Base-by-base conservation (phyloP, 92 coral and sea anemone genomes). In the Actinernus sp. region DNA sequence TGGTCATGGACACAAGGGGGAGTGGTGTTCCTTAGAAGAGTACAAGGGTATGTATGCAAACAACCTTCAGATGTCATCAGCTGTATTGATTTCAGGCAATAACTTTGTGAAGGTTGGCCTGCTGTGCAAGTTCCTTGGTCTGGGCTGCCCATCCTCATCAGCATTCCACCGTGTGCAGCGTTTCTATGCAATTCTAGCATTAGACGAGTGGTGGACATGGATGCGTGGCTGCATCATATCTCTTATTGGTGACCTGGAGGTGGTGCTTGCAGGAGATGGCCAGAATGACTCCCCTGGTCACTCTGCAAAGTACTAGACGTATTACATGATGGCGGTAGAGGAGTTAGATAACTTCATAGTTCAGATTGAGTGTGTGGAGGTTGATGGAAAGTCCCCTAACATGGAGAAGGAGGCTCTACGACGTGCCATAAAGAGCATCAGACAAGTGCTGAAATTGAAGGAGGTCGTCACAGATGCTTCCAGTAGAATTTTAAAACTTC, bases 151-250 rank as follows among this genome's bases (percentile, higher is more conserved):
- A 2, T 79, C 81, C 6, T 40, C 31, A 2, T 50, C 64, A 0
- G 71, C 81, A 40, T 79, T 50, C 38, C 30, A 51, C 38, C 62
- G 81, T 21, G 32, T 51, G 3, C 80, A 79, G 33, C 59, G 81
- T 27, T 25, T 79, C 3, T 79, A 78, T 38, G 19, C 33, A 28
- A 59, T 78, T 8, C 79, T 71, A 29, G 79, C 53, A 34, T 43
- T 70, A 0, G 39, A 71, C 31, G 86, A 79, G 34, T 79, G 81
- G 74, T 79, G 86, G 84, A 28, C 27, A 11, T 71, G 73, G 86
- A 45, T 45, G 62, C 63, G 79, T n/a, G 49, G 45, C 4, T 18
- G 31, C 20, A 45, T 79, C 5, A 5, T 71, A 21, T 33, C 43
- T 24, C 73, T 56, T 20, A 27, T 62, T 60, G 39, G 32, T 52